Evolutionary conservation across 2,797 vertebrate genomes (phyloP), one percentile per base, ranked within the genome.

Genomic region (Melanogrammus aeglefinus): DNA sequence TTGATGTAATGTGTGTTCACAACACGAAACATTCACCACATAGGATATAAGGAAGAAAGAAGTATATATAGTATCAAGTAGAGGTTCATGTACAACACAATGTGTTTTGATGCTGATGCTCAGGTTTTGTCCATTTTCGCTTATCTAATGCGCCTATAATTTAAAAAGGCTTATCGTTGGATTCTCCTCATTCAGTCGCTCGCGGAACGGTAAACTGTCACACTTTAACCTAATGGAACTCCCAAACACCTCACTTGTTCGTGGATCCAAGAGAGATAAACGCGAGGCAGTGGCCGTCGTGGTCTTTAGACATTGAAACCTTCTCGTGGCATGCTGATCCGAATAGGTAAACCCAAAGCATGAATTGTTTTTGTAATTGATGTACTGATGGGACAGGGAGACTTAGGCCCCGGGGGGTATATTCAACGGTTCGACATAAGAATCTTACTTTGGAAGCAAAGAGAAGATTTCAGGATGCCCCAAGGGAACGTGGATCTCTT

Each of bases 141-240:
- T n/a, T n/a, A n/a, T n/a, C n/a, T n/a, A n/a, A n/a, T n/a, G n/a
- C n/a, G n/a, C n/a, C n/a, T n/a, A n/a, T n/a, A 90, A 93, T 92
- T 92, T 91, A 85, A 90, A 91, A 85, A 86, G 90, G 90, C 88
- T 91, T 91, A 89, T 88, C n/a, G 86, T 86, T 90, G 89, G 84
- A n/a, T n/a, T n/a, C n/a, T n/a, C n/a, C 92, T 94, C 91, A 92
- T 94, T 93, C 89, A 87, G n/a, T n/a, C n/a, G n/a, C n/a, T n/a
- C n/a, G n/a, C n/a, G n/a, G n/a, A n/a, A n/a, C n/a, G n/a, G n/a
- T n/a, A n/a, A n/a, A n/a, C n/a, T n/a, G n/a, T n/a, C n/a, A n/a
- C n/a, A n/a, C n/a, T n/a, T 89, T 88, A 90, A 88, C 88, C 90
- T 89, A 91, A 93, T 92, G n/a, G 87, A 90, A 92, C 76, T 87